These are phyloP conservation scores for Helicoverpa zea DNA, from an alignment of 1,140 invertebrate species.

Conservation along the genomic window DNA sequence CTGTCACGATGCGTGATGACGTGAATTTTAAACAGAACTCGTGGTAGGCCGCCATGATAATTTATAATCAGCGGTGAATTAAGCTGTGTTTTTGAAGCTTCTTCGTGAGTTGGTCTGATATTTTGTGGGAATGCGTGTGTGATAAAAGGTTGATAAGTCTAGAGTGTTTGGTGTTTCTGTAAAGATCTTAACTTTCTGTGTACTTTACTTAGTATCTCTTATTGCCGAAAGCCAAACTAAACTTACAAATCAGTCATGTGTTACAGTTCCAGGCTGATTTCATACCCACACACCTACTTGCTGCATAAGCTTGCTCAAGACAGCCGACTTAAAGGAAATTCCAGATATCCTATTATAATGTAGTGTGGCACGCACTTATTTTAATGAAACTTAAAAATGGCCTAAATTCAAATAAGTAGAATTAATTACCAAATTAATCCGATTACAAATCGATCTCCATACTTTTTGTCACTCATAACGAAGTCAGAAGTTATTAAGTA, in stretches of 20 bases:
- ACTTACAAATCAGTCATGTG: too few species aligned
- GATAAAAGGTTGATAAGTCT: neutral
- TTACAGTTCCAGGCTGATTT: too few species aligned
- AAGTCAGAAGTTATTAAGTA: conserved; percentile 15
- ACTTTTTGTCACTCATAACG: neutral
- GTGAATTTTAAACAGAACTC: conserved; percentile 44
- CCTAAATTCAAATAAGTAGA: neutral
- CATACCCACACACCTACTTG: too few species aligned
- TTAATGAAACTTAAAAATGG: too few species aligned
- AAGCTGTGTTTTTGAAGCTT: conserved; percentile 29
- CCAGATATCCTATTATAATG: too few species aligned
- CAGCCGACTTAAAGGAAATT: too few species aligned
- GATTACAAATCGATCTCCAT: neutral
- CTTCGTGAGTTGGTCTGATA: conserved; percentile 25
- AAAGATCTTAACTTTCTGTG: too few species aligned
- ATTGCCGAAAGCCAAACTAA: too few species aligned
- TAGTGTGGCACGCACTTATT: too few species aligned
- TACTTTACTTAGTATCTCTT: too few species aligned
- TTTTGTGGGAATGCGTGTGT: conserved; percentile 10
- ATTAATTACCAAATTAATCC: neutral
- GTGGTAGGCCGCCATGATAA: conserved; percentile 35
- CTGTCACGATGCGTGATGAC: conserved; percentile 46
- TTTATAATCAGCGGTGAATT: conserved; percentile 44
- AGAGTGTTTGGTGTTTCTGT: neutral
- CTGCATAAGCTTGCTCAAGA: too few species aligned